phyloP scores from a whole-genome alignment of 2,888 invertebrate genomes.

The Cartodere bifasciata region DNA sequence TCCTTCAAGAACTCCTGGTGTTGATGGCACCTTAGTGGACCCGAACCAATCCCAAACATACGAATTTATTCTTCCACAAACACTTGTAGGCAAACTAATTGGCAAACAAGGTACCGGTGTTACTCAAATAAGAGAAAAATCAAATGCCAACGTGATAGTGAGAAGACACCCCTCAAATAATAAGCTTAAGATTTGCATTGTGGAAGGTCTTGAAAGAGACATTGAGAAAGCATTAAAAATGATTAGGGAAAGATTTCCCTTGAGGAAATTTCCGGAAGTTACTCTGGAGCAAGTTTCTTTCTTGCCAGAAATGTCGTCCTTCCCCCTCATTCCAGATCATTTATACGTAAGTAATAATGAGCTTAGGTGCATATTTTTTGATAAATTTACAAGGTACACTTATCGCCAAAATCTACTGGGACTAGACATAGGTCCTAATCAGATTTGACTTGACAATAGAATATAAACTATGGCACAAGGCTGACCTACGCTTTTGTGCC shows the following conservation, averaged over 20 bases:
- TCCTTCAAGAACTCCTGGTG: conserved; percentile 39
- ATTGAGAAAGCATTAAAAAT: conserved; percentile 72
- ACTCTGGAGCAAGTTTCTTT: conserved; percentile 50
- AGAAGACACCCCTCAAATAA: conserved; percentile 61
- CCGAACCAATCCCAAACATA: conserved; percentile 33
- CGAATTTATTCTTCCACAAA: conserved; percentile 63
- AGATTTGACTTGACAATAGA: conserved; percentile 1
- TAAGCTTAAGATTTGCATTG: conserved; percentile 67
- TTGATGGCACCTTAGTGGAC: conserved; percentile 32
- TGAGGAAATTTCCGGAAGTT: conserved; percentile 65
- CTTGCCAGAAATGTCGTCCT: conserved; percentile 25
- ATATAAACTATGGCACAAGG: no score
- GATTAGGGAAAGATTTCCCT: conserved; percentile 76
- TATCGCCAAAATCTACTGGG: no score
- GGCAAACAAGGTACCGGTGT: conserved; percentile 74
- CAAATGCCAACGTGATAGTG: conserved; percentile 68
- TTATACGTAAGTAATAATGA: conserved; percentile 27
- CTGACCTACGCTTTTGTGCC: no score
- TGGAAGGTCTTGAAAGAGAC: conserved; percentile 46
- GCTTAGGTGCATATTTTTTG: no score
- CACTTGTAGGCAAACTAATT: conserved; percentile 74
- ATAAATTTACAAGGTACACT: no score
- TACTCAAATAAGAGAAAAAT: conserved; percentile 64
- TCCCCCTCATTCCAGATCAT: conserved; percentile 28
- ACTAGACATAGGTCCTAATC: no score